Evolutionary conservation across 2,888 invertebrate species (phyloP).

Genomic region (Drosophila nigricruria): DNA sequence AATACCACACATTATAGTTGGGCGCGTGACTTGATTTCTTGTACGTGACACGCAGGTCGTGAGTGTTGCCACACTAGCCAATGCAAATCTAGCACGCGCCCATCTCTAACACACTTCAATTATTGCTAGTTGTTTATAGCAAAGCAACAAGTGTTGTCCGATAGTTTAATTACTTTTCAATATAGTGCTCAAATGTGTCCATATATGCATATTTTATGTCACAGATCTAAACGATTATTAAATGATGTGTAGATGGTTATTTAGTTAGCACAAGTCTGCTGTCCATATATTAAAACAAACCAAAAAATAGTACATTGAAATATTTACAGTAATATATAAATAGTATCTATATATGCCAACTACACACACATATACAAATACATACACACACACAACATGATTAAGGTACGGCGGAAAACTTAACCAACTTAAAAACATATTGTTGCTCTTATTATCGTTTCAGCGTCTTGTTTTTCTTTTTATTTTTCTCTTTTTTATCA

Average conservation of each 20-base stretch:
- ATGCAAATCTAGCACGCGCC: neutral
- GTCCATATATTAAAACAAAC: neutral
- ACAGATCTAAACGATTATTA: slow-evolving; percentile 1
- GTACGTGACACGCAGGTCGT: neutral
- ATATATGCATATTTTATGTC: slow-evolving; percentile 9
- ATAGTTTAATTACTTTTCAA: neutral
- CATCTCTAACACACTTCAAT: slow-evolving; percentile 15
- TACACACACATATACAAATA: slow-evolving; percentile 22
- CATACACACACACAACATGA: slow-evolving; percentile 43
- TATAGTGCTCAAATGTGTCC: neutral
- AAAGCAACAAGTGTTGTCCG: slow-evolving; percentile 4
- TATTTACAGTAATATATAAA: slow-evolving; percentile 12
- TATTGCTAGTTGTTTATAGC: slow-evolving; percentile 1
- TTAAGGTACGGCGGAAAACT: slow-evolving; percentile 72
- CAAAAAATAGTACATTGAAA: neutral
- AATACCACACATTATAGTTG: slow-evolving; percentile 13
- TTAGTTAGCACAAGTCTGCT: slow-evolving; percentile 11
- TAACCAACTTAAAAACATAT: slow-evolving; percentile 78
- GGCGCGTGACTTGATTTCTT: neutral
- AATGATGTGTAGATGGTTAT: slow-evolving; percentile 6
- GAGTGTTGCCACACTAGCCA: neutral
- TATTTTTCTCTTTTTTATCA: slow-evolving; percentile 80
- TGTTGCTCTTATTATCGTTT: slow-evolving; percentile 84
- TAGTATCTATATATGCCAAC: slow-evolving; percentile 24
- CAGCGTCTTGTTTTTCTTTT: slow-evolving; percentile 83